A percentile compares a stretch with the other conserved stretches of the same genome.
phyloP scores from a whole-genome alignment of 2,888 invertebrate genomes.

The Cheilosia scutellata region DNA sequence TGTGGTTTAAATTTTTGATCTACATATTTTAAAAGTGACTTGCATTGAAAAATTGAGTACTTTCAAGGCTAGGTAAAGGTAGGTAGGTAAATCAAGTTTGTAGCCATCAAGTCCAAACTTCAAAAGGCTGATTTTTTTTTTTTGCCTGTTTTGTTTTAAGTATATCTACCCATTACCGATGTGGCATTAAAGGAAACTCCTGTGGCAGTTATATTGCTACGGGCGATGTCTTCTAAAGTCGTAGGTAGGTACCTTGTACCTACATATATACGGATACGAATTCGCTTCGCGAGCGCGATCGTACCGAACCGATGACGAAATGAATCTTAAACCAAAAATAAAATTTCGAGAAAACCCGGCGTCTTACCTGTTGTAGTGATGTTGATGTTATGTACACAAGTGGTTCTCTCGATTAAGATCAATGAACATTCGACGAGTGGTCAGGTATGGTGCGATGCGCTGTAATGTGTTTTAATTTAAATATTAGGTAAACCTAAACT shows the following conservation, averaged over 20 bases:
- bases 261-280: slow-evolving; percentile 42
- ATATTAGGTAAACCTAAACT: slow-evolving; percentile 52
- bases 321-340: slow-evolving; percentile 44
- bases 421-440: slow-evolving; percentile 59
- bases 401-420: slow-evolving; percentile 61
- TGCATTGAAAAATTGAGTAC: slow-evolving; percentile 60
- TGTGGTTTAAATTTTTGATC: slow-evolving; percentile 13
- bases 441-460: slow-evolving; percentile 49
- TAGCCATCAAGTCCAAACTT: slow-evolving; percentile 1
- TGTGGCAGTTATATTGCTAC: slow-evolving; percentile 50
- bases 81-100: slow-evolving; percentile 45
- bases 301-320: slow-evolving; percentile 48
- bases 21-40: slow-evolving; percentile 54
- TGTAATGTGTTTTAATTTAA: slow-evolving; percentile 43
- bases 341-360: slow-evolving; percentile 31
- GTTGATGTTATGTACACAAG: slow-evolving; percentile 54
- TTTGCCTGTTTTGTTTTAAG: not conserved
- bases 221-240: slow-evolving; percentile 20
- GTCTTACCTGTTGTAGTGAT: slow-evolving; percentile 68
- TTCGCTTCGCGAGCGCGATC: slow-evolving; percentile 38
- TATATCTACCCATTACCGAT: slow-evolving; percentile 7
- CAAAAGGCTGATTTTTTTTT: slow-evolving; percentile 2
- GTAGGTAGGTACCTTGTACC: no score
- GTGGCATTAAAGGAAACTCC: slow-evolving; percentile 65
- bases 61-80: slow-evolving; percentile 61